A percentile compares a stretch with the other conserved stretches of the same genome.
phyloP scores from a whole-genome alignment of 1,140 invertebrate species.

The Pseudomyrmex cubaensis region DNA sequence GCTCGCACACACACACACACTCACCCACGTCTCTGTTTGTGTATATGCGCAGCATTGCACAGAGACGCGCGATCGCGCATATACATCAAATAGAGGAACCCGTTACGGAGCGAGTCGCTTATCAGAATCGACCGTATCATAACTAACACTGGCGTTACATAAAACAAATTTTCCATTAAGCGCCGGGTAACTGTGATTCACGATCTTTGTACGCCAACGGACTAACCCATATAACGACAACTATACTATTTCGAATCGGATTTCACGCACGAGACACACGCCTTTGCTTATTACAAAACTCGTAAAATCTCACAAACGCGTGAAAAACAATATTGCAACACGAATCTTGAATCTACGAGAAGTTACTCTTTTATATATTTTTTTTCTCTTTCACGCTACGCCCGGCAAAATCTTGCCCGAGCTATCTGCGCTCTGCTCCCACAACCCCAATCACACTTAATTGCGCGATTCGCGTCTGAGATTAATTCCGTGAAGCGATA shows the following conservation, averaged over 20 bases:
- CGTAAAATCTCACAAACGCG: too few relatives aligned
- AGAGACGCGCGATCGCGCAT: neutral
- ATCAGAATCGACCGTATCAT: slow-evolving; percentile 71
- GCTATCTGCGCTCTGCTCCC: too few relatives aligned
- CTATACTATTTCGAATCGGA: neutral
- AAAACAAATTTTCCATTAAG: slow-evolving; percentile 74
- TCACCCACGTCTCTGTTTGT: neutral
- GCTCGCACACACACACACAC: neutral
- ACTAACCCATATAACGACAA: slow-evolving; percentile 31
- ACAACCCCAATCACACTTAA: too few relatives aligned
- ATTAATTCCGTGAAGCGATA: slow-evolving; percentile 1
- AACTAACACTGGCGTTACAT: slow-evolving; percentile 58
- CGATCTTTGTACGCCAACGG: slow-evolving; percentile 39
- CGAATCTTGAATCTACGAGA: too few relatives aligned
- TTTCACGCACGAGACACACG: neutral
- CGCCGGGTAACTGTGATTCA: slow-evolving; percentile 59
- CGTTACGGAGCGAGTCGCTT: slow-evolving; percentile 62
- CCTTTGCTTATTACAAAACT: neutral
- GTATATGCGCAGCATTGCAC: neutral
- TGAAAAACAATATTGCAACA: too few relatives aligned
- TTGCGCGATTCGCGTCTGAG: neutral
- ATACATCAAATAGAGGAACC: slow-evolving; percentile 62
- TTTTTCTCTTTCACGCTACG: too few relatives aligned
- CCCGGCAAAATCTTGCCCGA: too few relatives aligned
- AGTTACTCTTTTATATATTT: too few relatives aligned